Percentiles rank a stretch among this genome's conserved stretches.
Conservation (phyloP, 2,797 vertebrate species). For the Melanotaenia boesemani region DNA sequence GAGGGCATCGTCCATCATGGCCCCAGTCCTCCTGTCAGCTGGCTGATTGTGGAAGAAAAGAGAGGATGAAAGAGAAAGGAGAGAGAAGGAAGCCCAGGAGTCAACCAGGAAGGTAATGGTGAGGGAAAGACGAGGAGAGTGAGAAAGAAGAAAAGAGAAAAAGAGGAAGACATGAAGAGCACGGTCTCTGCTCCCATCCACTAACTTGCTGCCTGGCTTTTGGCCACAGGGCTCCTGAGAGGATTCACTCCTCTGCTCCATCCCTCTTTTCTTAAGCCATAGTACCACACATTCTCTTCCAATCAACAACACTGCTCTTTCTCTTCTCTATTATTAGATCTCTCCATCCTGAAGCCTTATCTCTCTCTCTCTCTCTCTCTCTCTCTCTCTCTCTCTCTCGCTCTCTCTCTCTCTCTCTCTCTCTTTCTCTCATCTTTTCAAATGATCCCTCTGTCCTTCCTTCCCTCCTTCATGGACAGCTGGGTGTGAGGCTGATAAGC, state of each 20-base stretch:
- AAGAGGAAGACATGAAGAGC: constrained; percentile 60
- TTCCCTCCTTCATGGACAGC: constrained; percentile 78
- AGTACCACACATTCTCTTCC: constrained; percentile 51
- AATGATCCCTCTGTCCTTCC: constrained; percentile 69
- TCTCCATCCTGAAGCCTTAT: constrained; percentile 51
- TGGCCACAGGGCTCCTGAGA: constrained; percentile 57
- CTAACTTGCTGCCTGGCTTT: constrained; percentile 62
- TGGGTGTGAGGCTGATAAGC: constrained; percentile 81
- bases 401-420: constrained; percentile 17
- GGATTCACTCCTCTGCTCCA: constrained; percentile 46
- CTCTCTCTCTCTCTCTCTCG: constrained; percentile 46
- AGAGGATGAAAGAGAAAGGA: constrained; percentile 63
- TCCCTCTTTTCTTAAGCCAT: constrained; percentile 51
- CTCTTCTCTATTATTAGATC: constrained; percentile 49
- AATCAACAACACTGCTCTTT: constrained; percentile 53
- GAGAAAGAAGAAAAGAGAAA: constrained; percentile 51
- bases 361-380: constrained; percentile 35
- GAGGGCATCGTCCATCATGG: constrained; percentile 85
- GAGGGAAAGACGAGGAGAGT: constrained; percentile 61
- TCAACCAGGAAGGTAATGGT: constrained; percentile 68
- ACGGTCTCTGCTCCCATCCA: constrained; percentile 52
- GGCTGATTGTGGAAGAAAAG: constrained; percentile 78
- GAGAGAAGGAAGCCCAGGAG: constrained; percentile 57
- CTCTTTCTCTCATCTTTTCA: constrained; percentile 16
- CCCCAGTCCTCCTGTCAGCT: constrained; percentile 78